Conservation (phyloP, 2,888 invertebrate genomes). For the Agrotis ipsilon region DNA sequence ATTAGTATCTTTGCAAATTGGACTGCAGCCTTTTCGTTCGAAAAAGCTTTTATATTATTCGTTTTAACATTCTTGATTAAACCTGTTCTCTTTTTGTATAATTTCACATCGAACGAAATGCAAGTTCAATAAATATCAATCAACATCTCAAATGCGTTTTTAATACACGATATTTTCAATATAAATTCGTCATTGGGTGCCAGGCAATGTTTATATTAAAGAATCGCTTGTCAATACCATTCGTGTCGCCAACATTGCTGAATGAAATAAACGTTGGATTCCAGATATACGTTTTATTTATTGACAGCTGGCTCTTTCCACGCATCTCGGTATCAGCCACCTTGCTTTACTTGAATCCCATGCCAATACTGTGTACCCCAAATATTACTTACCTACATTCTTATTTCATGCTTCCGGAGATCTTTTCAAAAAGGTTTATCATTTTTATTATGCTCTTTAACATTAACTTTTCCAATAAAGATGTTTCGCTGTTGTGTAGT, state of each 20-base stretch:
- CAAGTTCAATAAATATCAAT: slow-evolving; percentile 23
- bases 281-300: slow-evolving; percentile 67
- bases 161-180: slow-evolving; percentile 45
- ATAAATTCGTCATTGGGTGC: slow-evolving; percentile 54
- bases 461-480: slow-evolving; percentile 36
- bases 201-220: slow-evolving; percentile 59
- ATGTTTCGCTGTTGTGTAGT: slow-evolving; percentile 34
- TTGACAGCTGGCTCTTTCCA: slow-evolving; percentile 66
- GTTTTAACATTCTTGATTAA: neutral
- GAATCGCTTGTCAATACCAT: slow-evolving; percentile 65
- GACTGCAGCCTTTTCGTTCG: slow-evolving; percentile 41
- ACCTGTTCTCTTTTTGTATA: neutral
- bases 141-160: slow-evolving; percentile 30
- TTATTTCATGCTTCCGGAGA: slow-evolving; percentile 35
- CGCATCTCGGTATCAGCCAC: slow-evolving; percentile 58
- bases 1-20: slow-evolving; percentile 56
- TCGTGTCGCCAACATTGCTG: slow-evolving; percentile 61
- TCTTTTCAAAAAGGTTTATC: slow-evolving; percentile 18
- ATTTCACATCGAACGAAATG: neutral
- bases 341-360: slow-evolving; percentile 59
- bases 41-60: slow-evolving; percentile 35
- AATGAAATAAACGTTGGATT: slow-evolving; percentile 61
- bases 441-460: slow-evolving; percentile 25
- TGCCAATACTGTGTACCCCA: slow-evolving; percentile 54
- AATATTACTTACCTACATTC: slow-evolving; percentile 33